Evolutionary conservation across 2,113 vertebrate genomes (phyloP), one percentile per base, ranked within the genome.

Genomic region (Todiramphus chloris): DNA sequence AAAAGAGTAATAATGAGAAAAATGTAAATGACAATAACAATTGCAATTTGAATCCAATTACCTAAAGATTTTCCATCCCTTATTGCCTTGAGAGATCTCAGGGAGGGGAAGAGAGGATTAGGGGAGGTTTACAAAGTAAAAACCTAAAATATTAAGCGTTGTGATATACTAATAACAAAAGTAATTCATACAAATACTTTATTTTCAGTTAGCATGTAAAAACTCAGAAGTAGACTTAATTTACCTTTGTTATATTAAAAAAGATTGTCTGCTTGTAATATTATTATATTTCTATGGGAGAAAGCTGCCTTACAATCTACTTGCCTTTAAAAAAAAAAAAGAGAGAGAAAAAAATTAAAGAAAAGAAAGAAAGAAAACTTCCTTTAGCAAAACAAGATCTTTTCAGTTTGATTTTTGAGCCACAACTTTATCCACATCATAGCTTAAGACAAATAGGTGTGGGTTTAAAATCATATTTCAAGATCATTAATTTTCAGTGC

Each of bases 381-480:
- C 91, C 92, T 93, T 74, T 91, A 97, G 72, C 89, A 95, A 94
- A 88, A 94, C 89, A 89, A 94, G 84, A 96, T 81, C 94, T 95
- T 95, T 93, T 93, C 87, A 0, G 68, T 93, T 93, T 87, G 63
- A 60, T 88, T 93, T 96, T 87, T 96, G 96, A 97, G 96, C 94
- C 97, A 96, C 53, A 91, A 93, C 89, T 86, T 94, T 48, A 91
- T 95, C 89, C 76, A 27, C 69, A 91, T 96, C 53, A 68, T 75
- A 97, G 93, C 92, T 98, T 98, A 98, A 98, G 98, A 98, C 97
- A 98, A 96, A 97, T 93, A 97, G 97, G 95, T 95, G 95, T 97
- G 96, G 97, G 97, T 94, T 92, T 76, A 93, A 94, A 95, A 94
- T 96, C 79, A 19, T 83, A 91, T 96, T 94, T 96, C 81, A 94